A percentile compares a stretch with the other conserved stretches of the same genome.
phyloP scores from a whole-genome alignment of 1,140 invertebrate genomes.

The Diplogasteroides magnus region DNA sequence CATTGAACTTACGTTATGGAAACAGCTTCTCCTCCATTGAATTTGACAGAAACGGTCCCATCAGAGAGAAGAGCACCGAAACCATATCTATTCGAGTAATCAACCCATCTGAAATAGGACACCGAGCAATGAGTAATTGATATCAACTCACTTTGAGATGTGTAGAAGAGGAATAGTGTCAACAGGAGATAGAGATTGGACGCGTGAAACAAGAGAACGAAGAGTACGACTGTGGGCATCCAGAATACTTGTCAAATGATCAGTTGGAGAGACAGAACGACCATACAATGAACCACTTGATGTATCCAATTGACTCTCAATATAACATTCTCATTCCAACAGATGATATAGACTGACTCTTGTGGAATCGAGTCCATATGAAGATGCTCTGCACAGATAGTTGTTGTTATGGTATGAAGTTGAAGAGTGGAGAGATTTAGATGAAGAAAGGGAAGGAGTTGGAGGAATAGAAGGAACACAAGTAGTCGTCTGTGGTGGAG shows the following conservation, averaged over 20 bases:
- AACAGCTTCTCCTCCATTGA: slow-evolving; percentile 40
- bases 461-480: background rate
- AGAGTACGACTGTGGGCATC: too few species aligned
- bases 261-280: too few species aligned
- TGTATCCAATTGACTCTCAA: too few species aligned
- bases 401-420: background rate
- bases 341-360: background rate
- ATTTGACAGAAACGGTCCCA: slow-evolving; percentile 45
- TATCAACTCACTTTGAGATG: background rate
- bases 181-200: background rate
- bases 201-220: too few species aligned
- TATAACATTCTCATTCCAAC: too few species aligned
- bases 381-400: background rate
- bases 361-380: background rate
- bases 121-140: background rate
- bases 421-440: too few species aligned
- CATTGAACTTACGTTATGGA: background rate
- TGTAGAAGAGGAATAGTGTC: background rate
- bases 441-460: background rate
- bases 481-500: too few species aligned
- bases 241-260: too few species aligned
- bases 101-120: slow-evolving; percentile 47
- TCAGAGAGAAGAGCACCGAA: slow-evolving; percentile 47
- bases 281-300: too few species aligned
- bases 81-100: slow-evolving; percentile 49